Evolutionary conservation across 2,888 invertebrate genomes (phyloP).

Genomic region (Malthinus seriepunctatus): DNA sequence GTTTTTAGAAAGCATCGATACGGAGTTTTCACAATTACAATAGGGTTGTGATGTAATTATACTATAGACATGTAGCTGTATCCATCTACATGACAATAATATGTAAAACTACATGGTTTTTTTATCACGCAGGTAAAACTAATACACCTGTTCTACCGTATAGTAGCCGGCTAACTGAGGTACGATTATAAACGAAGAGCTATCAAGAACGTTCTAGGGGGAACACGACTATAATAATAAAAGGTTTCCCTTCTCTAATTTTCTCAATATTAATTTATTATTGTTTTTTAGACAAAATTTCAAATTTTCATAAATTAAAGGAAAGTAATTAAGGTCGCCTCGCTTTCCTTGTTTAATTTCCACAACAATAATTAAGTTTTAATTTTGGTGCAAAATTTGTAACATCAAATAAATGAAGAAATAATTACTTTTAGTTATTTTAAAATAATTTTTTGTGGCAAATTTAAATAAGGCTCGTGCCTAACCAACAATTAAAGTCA

Average conservation of each 20-base stretch:
- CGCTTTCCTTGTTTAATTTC: too few species aligned
- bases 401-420: too few species aligned
- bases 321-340: too few species aligned
- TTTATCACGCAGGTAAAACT: neutral
- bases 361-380: too few species aligned
- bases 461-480: too few species aligned
- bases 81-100: neutral
- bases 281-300: too few species aligned
- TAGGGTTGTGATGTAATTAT: constrained; percentile 29
- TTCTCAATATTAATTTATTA: neutral
- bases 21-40: constrained; percentile 32
- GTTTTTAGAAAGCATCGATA: constrained; percentile 31
- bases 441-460: too few species aligned
- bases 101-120: neutral
- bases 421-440: too few species aligned
- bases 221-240: constrained; percentile 8
- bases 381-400: too few species aligned
- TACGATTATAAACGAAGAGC: neutral
- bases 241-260: constrained; percentile 24
- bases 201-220: constrained; percentile 10
- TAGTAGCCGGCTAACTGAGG: constrained; percentile 21
- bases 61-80: neutral
- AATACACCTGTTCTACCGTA: neutral
- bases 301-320: too few species aligned
- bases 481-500: too few species aligned